Base-by-base conservation (phyloP, 1,140 invertebrate genomes). In the Drosophila lowei region DNA sequence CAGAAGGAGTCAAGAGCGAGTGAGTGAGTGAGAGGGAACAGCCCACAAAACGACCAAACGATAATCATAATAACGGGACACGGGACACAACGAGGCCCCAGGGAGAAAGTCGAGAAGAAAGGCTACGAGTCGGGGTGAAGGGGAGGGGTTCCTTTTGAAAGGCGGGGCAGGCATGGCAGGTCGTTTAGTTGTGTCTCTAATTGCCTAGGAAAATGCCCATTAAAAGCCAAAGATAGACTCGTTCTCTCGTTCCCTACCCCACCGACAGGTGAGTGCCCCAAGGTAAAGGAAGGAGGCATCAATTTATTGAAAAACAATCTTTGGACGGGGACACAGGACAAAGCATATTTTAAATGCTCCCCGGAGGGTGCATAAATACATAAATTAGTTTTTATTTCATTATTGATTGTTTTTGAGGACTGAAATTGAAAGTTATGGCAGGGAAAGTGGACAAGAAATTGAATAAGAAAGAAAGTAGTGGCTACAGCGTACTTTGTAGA, bases 1-100 rank as follows among this genome's bases (percentile, higher is more conserved):
- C 34, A 66, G 55, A 13, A 47, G 15, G 23, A 38, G 11, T 38
- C 38, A 54, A 34, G 44, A 41, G 44, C 16, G 50, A 55, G 61
- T 16, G 42, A 52, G 23, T 5, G 23, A 25, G 23, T 25, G 47
- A 66, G 48, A 60, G 47, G 47, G 9, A 16, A 68, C 53, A 72
- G 57, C 44, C 81, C 81, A 86, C 77, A 86, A 70, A 84, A 80
- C 80, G 72, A 77, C 48, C 77, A 73, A 66, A 79, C 65, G 79
- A 84, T 84, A 84, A 84, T 86, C 77, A 84, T 86, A 86, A 84
- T 77, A 86, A 86, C 79, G 67, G 81, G 77, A 74, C 63, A 79
- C 57, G 56, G n/a, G 11, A 38, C 34, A 38, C 63, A 86, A 84
- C 77, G 80, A 84, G 77, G 77, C 80, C 77, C 72, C 53, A 65